Conservation (phyloP, 2,888 invertebrate species). For the Entomobrya multifasciata region DNA sequence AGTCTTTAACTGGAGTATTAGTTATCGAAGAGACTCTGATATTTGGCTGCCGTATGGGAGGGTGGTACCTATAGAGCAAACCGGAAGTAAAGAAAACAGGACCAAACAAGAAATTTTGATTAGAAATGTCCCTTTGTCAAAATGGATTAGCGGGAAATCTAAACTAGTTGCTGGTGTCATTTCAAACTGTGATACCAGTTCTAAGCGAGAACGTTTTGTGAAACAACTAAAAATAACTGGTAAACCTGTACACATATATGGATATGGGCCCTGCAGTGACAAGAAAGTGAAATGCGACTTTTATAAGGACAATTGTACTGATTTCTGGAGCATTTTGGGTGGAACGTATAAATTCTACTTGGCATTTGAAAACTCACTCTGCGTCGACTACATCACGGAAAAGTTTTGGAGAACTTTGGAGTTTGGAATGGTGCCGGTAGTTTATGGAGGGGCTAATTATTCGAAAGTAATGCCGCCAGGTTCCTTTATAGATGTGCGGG, state of each 20-base stretch:
- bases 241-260: constrained; percentile 18
- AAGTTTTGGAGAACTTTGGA: constrained; percentile 63
- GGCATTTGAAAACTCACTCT: constrained; percentile 64
- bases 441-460: constrained; percentile 62
- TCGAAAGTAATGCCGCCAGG: neutral
- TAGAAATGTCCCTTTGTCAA: neutral
- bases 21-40: constrained; percentile 1
- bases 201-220: neutral
- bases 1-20: constrained; percentile 27
- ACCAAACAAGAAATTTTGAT: neutral
- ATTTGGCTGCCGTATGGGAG: constrained; percentile 6
- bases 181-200: constrained; percentile 8
- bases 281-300: neutral
- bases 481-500: constrained; percentile 16
- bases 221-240: neutral
- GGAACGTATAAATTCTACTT: constrained; percentile 44
- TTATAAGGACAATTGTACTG: neutral
- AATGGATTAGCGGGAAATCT: neutral
- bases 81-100: neutral
- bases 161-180: constrained; percentile 16
- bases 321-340: constrained; percentile 20
- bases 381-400: constrained; percentile 70
- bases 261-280: neutral
- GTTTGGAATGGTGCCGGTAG: constrained; percentile 62
- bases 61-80: no score